Evolutionary conservation across 2,797 vertebrate genomes (phyloP), one percentile per base, ranked within the genome.

Genomic region (Siniperca obscura): DNA sequence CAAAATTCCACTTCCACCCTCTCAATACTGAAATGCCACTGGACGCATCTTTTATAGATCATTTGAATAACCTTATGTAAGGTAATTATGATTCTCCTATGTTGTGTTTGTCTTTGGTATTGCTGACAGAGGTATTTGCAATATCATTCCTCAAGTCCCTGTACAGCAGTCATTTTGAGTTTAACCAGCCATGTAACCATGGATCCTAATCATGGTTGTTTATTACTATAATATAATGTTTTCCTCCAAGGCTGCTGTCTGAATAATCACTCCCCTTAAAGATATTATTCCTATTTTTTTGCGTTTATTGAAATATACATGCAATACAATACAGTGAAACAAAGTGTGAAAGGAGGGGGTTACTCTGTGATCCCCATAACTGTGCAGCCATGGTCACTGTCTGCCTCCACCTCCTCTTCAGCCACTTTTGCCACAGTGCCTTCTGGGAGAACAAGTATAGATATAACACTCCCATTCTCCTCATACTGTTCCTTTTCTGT

Each of bases 381-480:
- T 50, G 11, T 34, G 50, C 16, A 56, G 60, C n/a, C 2, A 2
- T 3, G 27, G 14, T 38, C 21, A 27, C 9, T 5, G 36, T n/a
- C 36, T 59, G 40, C 53, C 22, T 59, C 11, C n/a, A 21, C 17
- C 38, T 42, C 38, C 53, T 62, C 22, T 36, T n/a, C 30, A 38
- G 42, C 16, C 17, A 9, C 21, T 25, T 74, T 42, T 55, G 38
- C 34, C 11, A 16, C 48, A 30, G 50, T 34, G 25, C 50, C 9
- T 36, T 36, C 57, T 50, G 56, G 73, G 25, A 75, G 71, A 27
- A 74, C 13, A 40, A 46, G 13, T 12, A 50, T 11, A 60, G 48
- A 21, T 12, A 8, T 4, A 42, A 57, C 14, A 27, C 13, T 30
- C 36, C 17, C 17, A 59, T 27, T 10, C 12, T 60, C 19, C 19